Conservation (phyloP, 2,888 invertebrate genomes). For the Prosopocoilus inquinatus region DNA sequence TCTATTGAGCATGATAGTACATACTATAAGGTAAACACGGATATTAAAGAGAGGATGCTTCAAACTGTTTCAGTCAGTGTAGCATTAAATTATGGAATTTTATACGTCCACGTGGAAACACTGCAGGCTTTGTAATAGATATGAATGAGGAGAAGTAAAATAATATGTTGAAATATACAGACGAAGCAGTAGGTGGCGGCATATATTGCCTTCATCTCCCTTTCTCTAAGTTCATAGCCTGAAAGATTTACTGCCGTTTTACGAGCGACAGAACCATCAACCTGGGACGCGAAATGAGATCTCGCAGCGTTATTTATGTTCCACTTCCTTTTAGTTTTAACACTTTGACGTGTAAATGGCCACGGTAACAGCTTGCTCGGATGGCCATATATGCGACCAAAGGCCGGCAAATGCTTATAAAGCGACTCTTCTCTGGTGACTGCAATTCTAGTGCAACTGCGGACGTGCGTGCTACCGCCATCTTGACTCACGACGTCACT, state of each 20-base stretch:
- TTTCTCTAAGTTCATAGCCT: constrained; percentile 27
- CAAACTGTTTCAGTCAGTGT: too few relatives aligned
- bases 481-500: constrained; percentile 57
- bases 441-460: constrained; percentile 34
- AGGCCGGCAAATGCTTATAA: too few relatives aligned
- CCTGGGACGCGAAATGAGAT: constrained; percentile 39
- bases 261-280: constrained; percentile 39
- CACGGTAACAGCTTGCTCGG: constrained; percentile 9
- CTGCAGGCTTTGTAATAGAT: too few relatives aligned
- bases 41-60: too few relatives aligned
- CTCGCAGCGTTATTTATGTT: constrained; percentile 37
- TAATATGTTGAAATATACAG: too few relatives aligned
- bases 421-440: constrained; percentile 22
- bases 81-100: too few relatives aligned
- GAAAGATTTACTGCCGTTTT: constrained; percentile 38
- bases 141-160: too few relatives aligned
- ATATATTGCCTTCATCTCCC: constrained; percentile 18
- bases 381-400: too few relatives aligned
- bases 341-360: constrained; percentile 38
- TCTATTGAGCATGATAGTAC: too few relatives aligned
- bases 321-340: constrained; percentile 38
- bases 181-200: constrained; percentile 8
- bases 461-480: constrained; percentile 49
- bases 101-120: too few relatives aligned
- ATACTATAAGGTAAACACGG: too few relatives aligned